Evolutionary conservation across 2,113 vertebrate genomes (phyloP), one percentile per base, ranked within the genome.

Genomic region (Vidua chalybeata): DNA sequence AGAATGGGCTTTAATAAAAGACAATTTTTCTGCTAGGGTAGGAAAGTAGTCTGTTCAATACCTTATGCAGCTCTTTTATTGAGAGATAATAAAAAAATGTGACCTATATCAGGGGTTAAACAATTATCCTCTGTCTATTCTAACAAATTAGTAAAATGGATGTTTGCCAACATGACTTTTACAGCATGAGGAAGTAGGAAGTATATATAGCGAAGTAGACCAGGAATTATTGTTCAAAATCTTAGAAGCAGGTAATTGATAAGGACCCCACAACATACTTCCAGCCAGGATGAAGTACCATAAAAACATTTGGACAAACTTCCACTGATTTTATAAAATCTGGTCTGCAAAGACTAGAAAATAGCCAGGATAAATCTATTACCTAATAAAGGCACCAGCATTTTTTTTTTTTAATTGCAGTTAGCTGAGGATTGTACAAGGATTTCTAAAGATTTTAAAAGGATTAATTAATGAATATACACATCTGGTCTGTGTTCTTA

Each of bases 81-180:
- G 11, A 83, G 39, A 90, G 68, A 87, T 83, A 30, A 91, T 63
- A 76, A 92, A 87, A 87, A 94, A 94, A 41, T 73, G 10, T 79
- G 66, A 87, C 56, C 22, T 48, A 31, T n/a, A 92, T 62, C 7
- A 77, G 11, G 15, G 37, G 66, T 76, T 91, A 96, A 94, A 87
- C 51, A 91, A 81, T 91, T 93, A 84, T 73, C 84, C 76, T 78
- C 15, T 5, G 2, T 77, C 21, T 71, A 35, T 77, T 96, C 75
- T 28, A 96, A 41, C 24, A 76, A 85, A 71, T 94, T 35, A 91
- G 39, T 79, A 88, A 94, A 45, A 49, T 94, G 37, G 26, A 45
- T 86, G 74, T 83, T 97, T 96, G 90, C 77, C 87, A 93, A 55
- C 69, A 89, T 63, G 35, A 93, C 21, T 78, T 92, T 84, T 89